Evolutionary conservation across 2,113 vertebrate genomes (phyloP).

Genomic region (Anhinga anhinga): DNA sequence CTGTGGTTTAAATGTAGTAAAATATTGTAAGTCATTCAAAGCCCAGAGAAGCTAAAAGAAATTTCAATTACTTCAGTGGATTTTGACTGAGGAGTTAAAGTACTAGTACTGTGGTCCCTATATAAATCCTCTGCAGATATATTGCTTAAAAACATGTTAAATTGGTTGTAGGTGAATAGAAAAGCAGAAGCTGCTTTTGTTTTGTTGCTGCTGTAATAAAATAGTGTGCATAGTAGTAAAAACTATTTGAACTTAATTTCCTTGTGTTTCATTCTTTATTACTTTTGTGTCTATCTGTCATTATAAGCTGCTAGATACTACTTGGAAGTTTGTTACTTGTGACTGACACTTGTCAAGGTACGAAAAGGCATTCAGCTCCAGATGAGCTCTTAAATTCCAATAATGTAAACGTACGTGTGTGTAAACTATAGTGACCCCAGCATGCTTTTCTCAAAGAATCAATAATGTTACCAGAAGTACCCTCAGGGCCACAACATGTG

Average conservation of each 20-base stretch:
- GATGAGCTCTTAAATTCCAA: background rate
- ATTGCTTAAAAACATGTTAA: background rate
- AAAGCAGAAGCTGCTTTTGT: no score
- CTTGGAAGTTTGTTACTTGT: background rate
- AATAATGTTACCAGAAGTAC: conserved; percentile 20
- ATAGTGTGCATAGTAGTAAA: background rate
- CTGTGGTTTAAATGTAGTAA: background rate
- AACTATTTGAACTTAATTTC: background rate
- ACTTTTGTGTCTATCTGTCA: background rate
- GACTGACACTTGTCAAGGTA: conserved; percentile 6
- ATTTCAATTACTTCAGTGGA: background rate
- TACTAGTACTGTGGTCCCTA: background rate
- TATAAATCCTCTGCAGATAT: background rate
- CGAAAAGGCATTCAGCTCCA: background rate
- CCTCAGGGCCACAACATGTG: conserved; percentile 32
- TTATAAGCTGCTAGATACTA: background rate
- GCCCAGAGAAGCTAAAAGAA: background rate
- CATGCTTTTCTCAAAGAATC: background rate
- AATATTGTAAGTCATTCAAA: background rate
- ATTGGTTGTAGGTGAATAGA: background rate
- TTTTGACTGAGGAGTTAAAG: background rate
- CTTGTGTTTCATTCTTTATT: background rate
- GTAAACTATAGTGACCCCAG: background rate
- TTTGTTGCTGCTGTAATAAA: background rate
- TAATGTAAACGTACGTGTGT: background rate